phyloP scores from a whole-genome alignment of 2,113 vertebrate species.

The Atractosteus spatula region DNA sequence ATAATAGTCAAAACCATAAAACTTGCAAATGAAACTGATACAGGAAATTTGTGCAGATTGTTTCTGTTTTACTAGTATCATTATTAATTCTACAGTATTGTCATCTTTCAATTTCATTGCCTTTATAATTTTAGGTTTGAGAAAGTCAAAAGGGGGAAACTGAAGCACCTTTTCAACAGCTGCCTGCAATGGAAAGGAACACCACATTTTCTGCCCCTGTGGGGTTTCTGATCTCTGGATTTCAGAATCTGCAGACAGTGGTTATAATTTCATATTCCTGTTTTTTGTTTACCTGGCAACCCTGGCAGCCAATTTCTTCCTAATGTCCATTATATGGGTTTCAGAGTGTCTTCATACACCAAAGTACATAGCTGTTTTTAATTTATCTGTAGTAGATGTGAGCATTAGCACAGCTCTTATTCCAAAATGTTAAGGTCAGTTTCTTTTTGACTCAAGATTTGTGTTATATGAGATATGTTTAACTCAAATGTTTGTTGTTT shows the following conservation, averaged over 20 bases:
- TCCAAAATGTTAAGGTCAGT: not conserved
- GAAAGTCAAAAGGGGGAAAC: no score
- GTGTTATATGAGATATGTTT: not conserved
- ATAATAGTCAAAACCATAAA: no score
- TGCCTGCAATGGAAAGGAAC: not conserved
- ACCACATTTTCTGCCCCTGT: not conserved
- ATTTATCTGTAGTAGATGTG: not conserved
- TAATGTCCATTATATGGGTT: not conserved
- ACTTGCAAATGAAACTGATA: no score
- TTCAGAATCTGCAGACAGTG: not conserved
- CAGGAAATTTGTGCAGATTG: no score
- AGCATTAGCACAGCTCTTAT: not conserved
- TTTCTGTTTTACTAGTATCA: no score
- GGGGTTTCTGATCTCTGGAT: not conserved
- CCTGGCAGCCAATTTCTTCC: not conserved
- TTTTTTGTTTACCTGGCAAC: not conserved
- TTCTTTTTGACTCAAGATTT: not conserved
- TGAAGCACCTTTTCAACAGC: no score
- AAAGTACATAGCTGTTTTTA: not conserved
- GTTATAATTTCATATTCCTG: slow-evolving; percentile 3
- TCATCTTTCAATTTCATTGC: no score
- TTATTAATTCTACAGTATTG: no score
- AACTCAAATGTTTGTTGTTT: not conserved
- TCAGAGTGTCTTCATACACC: not conserved
- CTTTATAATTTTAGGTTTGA: no score